Evolutionary conservation across 1,140 invertebrate genomes (phyloP).

Genomic region (Drosophila azteca): DNA sequence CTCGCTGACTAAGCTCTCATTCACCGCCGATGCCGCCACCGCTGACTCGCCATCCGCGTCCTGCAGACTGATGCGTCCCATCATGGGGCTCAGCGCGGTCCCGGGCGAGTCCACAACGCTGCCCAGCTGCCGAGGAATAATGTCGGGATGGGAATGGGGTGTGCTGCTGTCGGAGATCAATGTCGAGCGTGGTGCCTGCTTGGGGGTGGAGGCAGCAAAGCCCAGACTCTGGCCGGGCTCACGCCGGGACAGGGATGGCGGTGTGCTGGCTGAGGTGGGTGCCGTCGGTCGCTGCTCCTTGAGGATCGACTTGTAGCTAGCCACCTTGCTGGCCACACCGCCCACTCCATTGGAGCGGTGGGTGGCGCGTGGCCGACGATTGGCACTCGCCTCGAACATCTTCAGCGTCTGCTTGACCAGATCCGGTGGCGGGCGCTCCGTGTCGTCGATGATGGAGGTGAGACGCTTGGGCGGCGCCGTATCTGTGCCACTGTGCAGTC

Average conservation of each 20-base stretch:
- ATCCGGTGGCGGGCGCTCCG: slow-evolving; percentile 92
- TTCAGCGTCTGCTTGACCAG: slow-evolving; percentile 92
- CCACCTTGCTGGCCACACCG: slow-evolving; percentile 88
- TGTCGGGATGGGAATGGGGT: slow-evolving; percentile 49
- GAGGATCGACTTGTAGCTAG: slow-evolving; percentile 87
- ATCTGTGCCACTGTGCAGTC: slow-evolving; percentile 74
- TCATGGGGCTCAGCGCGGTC: slow-evolving; percentile 34
- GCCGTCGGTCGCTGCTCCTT: slow-evolving; percentile 83
- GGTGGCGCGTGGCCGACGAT: slow-evolving; percentile 83
- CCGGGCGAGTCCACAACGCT: slow-evolving; percentile 49
- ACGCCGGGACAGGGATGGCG: slow-evolving; percentile 37
- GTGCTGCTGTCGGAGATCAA: background rate
- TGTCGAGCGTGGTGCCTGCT: slow-evolving; percentile 2
- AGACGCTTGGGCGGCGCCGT: slow-evolving; percentile 86
- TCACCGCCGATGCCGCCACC: background rate
- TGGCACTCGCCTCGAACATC: slow-evolving; percentile 91
- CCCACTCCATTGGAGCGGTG: slow-evolving; percentile 85
- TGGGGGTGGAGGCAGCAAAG: slow-evolving; percentile 63
- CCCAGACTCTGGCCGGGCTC: slow-evolving; percentile 18
- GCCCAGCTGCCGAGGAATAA: slow-evolving; percentile 56
- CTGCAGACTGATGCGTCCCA: slow-evolving; percentile 60
- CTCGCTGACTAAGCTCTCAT: slow-evolving; percentile 30
- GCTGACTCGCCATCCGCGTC: slow-evolving; percentile 5
- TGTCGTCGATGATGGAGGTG: slow-evolving; percentile 89
- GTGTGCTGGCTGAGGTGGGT: background rate